Evolutionary conservation across 2,113 vertebrate species (phyloP), one percentile per base, ranked within the genome.

Genomic region (Dascyllus trimaculatus): DNA sequence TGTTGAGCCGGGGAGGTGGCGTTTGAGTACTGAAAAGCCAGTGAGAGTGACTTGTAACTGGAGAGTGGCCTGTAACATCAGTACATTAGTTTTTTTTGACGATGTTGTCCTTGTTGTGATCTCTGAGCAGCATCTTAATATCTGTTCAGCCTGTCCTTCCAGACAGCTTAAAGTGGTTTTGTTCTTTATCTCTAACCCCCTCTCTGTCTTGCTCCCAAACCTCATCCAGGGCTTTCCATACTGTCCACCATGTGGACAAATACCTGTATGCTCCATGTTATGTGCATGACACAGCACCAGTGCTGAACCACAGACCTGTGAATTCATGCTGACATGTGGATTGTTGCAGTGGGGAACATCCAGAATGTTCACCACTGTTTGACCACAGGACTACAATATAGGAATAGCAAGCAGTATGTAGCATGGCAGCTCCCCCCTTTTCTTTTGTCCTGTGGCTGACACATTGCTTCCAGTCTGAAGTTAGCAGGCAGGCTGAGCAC

Each of bases 281-380:
- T 92, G 62, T 85, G 61, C 57, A 68, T 81, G 78, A 85, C 87
- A 89, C 75, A 81, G 80, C 89, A 74, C 48, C 29, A 49, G 52
- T 45, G 59, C 72, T 85, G 67, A 81, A 85, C 74, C 72, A 61
- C 78, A 83, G 81, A 89, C 78, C 77, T 86, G 80, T 74, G 53
- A 64, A n/a, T 82, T 88, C 90, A 35, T 35, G 32, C 32, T 35
- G 80, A 89, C 79, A 74, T 86, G 80, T 73, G 53, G 71, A 24
- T 81, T 89, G 91, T 40, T 90, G 91, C 89, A 89, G 79, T 81
- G 52, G 62, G 66, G 62, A 68, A 52, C 69, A 73, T 82, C 91
- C 67, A 73, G 89, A 89, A 87, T 32, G 63, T 89, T 93, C 90
- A 63, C 64, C 73, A 43, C 67, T 86, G 80, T 91, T 89, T 87